Conservation (phyloP, 2,113 vertebrate species). For the Oncorhynchus mykiss region DNA sequence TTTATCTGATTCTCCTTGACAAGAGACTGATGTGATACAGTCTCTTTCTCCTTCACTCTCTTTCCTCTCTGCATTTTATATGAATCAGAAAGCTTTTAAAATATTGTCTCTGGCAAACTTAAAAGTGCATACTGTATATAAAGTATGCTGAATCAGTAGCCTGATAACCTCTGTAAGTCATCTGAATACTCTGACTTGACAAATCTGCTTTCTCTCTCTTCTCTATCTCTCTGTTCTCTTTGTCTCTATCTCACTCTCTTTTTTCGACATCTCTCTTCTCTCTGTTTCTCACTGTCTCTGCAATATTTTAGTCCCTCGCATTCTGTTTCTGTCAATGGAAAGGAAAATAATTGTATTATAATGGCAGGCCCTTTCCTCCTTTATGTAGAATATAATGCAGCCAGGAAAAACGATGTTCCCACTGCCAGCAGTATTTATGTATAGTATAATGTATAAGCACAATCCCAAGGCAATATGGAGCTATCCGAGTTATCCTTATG, state of each 20-base stretch:
- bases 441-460: too few species aligned
- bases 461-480: too few species aligned
- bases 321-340: too few species aligned
- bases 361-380: neutral
- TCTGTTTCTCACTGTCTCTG: neutral
- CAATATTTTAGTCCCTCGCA: too few species aligned
- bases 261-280: neutral
- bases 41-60: neutral
- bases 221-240: neutral
- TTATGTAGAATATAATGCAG: too few species aligned
- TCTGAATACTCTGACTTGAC: slow-evolving; percentile 26
- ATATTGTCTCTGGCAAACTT: slow-evolving; percentile 1
- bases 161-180: slow-evolving; percentile 32
- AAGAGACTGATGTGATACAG: neutral
- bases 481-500: too few species aligned
- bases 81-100: slow-evolving; percentile 4
- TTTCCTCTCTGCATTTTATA: neutral
- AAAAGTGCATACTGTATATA: neutral
- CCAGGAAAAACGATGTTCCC: too few species aligned
- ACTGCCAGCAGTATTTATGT: too few species aligned
- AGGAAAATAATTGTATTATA: neutral
- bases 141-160: slow-evolving; percentile 19
- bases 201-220: slow-evolving; percentile 1
- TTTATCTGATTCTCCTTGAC: neutral
- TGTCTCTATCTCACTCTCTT: neutral